Evolutionary conservation across 2,113 vertebrate genomes (phyloP).

Genomic region (Entomyzon cyanotis): DNA sequence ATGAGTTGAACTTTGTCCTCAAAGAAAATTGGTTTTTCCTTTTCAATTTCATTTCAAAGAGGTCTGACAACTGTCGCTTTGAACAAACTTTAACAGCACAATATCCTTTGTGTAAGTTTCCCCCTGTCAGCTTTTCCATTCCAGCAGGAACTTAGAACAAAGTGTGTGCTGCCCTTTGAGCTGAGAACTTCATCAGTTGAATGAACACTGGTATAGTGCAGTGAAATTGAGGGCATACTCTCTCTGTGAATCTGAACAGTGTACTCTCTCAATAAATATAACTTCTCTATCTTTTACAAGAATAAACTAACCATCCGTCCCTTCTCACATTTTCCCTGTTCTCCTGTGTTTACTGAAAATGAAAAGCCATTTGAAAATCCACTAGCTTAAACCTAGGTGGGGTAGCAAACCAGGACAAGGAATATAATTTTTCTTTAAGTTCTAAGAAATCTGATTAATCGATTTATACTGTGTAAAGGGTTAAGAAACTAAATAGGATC

Average conservation of each 20-base stretch:
- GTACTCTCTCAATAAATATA: slow-evolving; percentile 71
- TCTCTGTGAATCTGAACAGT: slow-evolving; percentile 67
- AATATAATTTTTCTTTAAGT: slow-evolving; percentile 34
- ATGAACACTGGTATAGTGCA: slow-evolving; percentile 69
- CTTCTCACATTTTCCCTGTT: not conserved
- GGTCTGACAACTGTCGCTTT: slow-evolving; percentile 82
- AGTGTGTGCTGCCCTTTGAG: slow-evolving; percentile 78
- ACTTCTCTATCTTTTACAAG: slow-evolving; percentile 68
- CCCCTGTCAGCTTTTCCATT: slow-evolving; percentile 81
- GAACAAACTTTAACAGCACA: slow-evolving; percentile 83
- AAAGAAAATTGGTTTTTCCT: slow-evolving; percentile 85
- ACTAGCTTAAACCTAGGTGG: slow-evolving; percentile 9
- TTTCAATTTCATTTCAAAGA: slow-evolving; percentile 85
- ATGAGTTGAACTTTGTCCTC: slow-evolving; percentile 82
- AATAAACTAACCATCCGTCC: slow-evolving; percentile 37
- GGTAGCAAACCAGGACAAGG: slow-evolving; percentile 9
- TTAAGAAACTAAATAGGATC: slow-evolving; percentile 64
- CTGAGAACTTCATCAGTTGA: slow-evolving; percentile 80
- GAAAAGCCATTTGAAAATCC: slow-evolving; percentile 52
- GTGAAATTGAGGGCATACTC: slow-evolving; percentile 81
- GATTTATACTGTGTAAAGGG: slow-evolving; percentile 53
- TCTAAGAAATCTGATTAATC: slow-evolving; percentile 60
- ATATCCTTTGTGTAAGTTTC: slow-evolving; percentile 81
- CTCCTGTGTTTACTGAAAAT: slow-evolving; percentile 27
- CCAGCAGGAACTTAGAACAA: slow-evolving; percentile 81